Base-by-base conservation (phyloP, 2,797 vertebrate species). In the Phalloptychus januarius region DNA sequence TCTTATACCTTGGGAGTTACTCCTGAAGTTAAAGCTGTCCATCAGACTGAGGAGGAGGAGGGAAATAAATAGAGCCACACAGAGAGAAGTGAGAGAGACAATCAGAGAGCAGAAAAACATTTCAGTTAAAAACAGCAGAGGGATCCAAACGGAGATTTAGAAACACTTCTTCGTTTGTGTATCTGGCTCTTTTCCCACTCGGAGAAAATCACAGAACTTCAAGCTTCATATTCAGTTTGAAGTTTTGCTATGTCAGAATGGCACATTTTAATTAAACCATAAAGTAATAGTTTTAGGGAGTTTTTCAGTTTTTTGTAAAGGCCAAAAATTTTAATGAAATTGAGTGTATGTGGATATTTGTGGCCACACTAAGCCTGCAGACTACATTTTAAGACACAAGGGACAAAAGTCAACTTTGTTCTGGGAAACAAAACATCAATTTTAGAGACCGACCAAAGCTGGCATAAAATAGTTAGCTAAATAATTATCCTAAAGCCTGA, bases 1-100 rank as follows among this genome's bases (percentile, higher is more conserved):
- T 88, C 70, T 83, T 82, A 86, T 86, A 75, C 85, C 79, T 28
- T 80, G 82, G 83, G 87, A 91, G 85, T 79, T 82, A 71, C 79
- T 87, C 16, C 52, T 71, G 15, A 81, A 91, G 83, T 87, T 84
- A 78, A 87, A 88, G 33, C 79, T 80, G 44, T 44, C 74, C 67
- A 58, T 75, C 78, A 75, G 52, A 46, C 65, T 4, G 23, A 80
- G 75, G 74, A 65, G 54, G 50, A 40, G 50, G 65, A 38, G 11
- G 25, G 44, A 63, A 75, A 76, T 52, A 63, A 76, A 65, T 18
- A 44, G 25, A 71, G 13, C 23, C 67, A 80, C 65, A 71, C 73
- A 50, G 74, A 72, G n/a, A 70, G 7, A 50, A 36, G 72, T 0
- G 52, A 58, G 42, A 50, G 69, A 75, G 38, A 33, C n/a, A 72